Percentiles rank a stretch among this genome's conserved stretches.
phyloP scores from a whole-genome alignment of 1,140 invertebrate species.

The Cotesia typhae region DNA sequence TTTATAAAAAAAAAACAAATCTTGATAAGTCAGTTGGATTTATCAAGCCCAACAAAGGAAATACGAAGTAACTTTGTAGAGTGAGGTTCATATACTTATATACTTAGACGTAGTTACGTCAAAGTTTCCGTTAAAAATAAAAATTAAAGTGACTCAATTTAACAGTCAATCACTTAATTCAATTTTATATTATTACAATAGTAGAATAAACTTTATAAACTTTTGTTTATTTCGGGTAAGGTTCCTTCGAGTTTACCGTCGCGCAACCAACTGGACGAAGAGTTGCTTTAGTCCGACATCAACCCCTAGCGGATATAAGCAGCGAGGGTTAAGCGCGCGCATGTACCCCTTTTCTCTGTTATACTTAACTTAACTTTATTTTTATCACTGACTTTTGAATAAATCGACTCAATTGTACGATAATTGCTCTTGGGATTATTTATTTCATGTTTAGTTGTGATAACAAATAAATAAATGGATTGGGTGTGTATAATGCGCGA shows the following conservation, averaged over 20 bases:
- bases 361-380: background rate
- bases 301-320: slow-evolving; percentile 38
- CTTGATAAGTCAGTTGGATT: slow-evolving; percentile 1
- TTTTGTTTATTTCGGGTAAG: background rate
- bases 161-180: background rate
- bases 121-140: background rate
- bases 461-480: too few species aligned
- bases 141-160: background rate
- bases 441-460: too few species aligned
- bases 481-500: too few species aligned
- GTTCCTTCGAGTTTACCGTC: slow-evolving; percentile 54
- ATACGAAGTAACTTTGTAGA: too few species aligned
- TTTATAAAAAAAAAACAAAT: background rate
- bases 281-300: slow-evolving; percentile 48
- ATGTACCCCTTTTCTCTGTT: slow-evolving; percentile 11
- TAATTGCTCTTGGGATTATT: too few species aligned
- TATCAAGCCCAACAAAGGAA: background rate
- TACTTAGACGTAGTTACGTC: background rate
- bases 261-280: slow-evolving; percentile 58
- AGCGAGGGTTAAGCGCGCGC: slow-evolving; percentile 31
- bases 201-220: background rate
- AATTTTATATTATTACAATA: background rate
- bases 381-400: background rate
- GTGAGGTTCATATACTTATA: background rate
- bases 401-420: too few species aligned